Percentiles rank a stretch among this genome's conserved stretches.
Conservation (phyloP, 2,113 vertebrate species). For the Merops nubicus region DNA sequence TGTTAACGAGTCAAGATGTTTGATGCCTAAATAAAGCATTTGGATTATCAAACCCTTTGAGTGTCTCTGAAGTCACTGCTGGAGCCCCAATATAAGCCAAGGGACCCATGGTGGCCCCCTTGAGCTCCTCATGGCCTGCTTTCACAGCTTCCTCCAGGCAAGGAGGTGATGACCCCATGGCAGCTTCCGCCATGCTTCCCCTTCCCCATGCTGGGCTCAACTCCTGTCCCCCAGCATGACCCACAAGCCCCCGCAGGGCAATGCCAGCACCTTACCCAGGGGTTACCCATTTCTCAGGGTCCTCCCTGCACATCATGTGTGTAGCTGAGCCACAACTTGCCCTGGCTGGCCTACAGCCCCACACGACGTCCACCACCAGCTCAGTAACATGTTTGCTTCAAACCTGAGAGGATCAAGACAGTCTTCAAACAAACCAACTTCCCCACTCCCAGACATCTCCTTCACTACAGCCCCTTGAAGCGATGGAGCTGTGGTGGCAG, state of each 20-base stretch:
- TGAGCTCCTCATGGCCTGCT: not conserved
- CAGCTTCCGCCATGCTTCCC: not conserved
- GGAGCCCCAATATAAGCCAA: rapidly evolving
- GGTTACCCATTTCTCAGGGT: not conserved
- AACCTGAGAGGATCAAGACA: not conserved
- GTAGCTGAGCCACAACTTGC: not conserved
- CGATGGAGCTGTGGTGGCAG: not conserved
- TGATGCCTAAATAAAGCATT: not conserved
- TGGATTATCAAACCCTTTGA: not conserved
- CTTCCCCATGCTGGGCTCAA: not conserved
- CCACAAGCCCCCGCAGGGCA: not conserved
- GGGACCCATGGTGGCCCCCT: rapidly evolving
- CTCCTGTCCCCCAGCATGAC: not conserved
- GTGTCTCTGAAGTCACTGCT: not conserved
- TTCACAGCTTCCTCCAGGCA: not conserved
- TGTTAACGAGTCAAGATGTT: not conserved
- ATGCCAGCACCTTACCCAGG: not conserved
- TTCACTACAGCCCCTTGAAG: not conserved
- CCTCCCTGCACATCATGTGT: not conserved
- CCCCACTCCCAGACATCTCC: not conserved
- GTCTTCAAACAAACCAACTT: not conserved
- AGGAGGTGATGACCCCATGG: not conserved
- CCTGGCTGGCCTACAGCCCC: not conserved
- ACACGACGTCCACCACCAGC: not conserved
- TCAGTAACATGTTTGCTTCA: not conserved